phyloP scores from a whole-genome alignment of 1,140 invertebrate genomes.

The Rhopalosiphum padi region DNA sequence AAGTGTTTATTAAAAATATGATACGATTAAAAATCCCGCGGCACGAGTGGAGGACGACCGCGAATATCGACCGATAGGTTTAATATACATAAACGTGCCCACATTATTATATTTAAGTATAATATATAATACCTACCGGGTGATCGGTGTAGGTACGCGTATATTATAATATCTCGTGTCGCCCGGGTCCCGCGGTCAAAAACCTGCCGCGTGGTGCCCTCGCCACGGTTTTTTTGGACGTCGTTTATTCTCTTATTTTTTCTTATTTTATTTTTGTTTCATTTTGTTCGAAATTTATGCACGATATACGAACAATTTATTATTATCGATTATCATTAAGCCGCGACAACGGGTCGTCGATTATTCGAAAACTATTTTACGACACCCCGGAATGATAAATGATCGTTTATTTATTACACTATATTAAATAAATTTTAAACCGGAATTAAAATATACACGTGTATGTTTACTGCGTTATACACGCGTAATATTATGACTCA shows the following conservation, averaged over 20 bases:
- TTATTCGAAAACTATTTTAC: constrained; percentile 34
- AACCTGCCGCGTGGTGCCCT: neutral
- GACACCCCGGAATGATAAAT: constrained; percentile 22
- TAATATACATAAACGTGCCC: neutral
- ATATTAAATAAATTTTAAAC: neutral
- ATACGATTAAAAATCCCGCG: neutral
- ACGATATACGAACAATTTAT: neutral
- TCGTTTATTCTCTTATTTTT: neutral
- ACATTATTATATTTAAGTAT: neutral
- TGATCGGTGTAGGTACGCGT: neutral
- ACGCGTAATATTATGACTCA: neutral
- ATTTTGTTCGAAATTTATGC: neutral
- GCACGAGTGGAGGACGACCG: neutral
- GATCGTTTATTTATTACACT: neutral
- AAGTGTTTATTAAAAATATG: neutral
- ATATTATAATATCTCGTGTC: neutral
- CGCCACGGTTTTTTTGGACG: neutral
- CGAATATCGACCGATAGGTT: neutral
- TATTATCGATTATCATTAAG: constrained; percentile 34
- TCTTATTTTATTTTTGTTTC: neutral
- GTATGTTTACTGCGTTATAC: neutral
- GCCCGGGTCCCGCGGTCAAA: neutral
- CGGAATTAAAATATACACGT: neutral
- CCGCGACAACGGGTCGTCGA: neutral
- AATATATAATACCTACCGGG: neutral